Conservation (phyloP, 2,797 vertebrate species). For the Rhinichthys osculus region DNA sequence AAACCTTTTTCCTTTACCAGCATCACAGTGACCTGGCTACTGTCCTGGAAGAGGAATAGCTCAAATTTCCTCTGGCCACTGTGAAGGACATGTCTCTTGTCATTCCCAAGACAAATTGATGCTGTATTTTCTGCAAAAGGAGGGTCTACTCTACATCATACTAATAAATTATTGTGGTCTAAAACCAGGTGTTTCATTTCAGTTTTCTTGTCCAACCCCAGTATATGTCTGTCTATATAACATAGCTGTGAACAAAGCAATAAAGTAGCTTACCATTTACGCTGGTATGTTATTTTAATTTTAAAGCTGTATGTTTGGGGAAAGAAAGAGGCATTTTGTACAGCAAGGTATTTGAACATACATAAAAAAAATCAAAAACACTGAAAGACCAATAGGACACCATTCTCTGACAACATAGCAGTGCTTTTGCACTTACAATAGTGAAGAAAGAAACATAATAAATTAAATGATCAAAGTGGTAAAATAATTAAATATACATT, state of each 20-base stretch:
- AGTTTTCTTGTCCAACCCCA: no score
- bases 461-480: neutral
- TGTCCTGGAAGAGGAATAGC: no score
- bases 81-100: no score
- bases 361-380: conserved; percentile 62
- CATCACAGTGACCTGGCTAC: no score
- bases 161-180: no score
- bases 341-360: conserved; percentile 46
- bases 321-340: conserved; percentile 56
- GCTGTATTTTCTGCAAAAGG: no score
- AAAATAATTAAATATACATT: conserved; percentile 10
- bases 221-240: neutral
- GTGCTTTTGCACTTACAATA: conserved; percentile 15
- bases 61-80: no score
- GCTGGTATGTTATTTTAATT: conserved; percentile 43
- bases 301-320: conserved; percentile 52
- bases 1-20: no score
- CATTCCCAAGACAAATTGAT: no score
- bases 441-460: neutral
- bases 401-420: conserved; percentile 30
- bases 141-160: no score
- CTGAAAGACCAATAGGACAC: conserved; percentile 66
- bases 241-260: neutral
- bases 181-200: no score
- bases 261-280: neutral